Evolutionary conservation across 2,888 invertebrate genomes (phyloP).

Genomic region (Chaitophorus viminalis): DNA sequence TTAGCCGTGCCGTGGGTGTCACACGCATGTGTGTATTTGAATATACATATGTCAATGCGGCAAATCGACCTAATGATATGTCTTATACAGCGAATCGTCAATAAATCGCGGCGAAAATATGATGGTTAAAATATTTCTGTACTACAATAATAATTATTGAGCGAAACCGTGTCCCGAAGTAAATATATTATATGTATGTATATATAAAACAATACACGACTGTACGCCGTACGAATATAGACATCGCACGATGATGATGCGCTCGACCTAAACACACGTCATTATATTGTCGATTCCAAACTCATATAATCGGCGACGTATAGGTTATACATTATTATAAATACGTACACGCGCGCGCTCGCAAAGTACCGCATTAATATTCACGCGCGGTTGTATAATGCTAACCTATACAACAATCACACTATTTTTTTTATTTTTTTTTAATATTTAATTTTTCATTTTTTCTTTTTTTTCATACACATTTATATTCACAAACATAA

Average conservation of each 20-base stretch:
- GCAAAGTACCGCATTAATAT: conserved; percentile 57
- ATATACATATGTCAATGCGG: too few species aligned
- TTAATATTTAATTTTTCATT: conserved; percentile 38
- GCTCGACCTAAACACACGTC: conserved; percentile 5
- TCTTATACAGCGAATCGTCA: neutral
- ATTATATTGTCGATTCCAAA: conserved; percentile 49
- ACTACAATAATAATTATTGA: too few species aligned
- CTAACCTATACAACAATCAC: conserved; percentile 54
- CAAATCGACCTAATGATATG: too few species aligned
- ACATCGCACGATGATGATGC: neutral
- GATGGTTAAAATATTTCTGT: too few species aligned
- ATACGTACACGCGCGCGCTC: neutral
- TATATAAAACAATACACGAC: neutral
- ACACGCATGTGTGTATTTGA: neutral
- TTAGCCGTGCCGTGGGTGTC: neutral
- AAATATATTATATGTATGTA: neutral
- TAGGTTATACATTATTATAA: neutral
- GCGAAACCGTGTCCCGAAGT: neutral
- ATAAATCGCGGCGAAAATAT: neutral
- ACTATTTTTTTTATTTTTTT: conserved; percentile 36
- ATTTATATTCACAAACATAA: conserved; percentile 57
- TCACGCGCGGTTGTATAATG: conserved; percentile 49
- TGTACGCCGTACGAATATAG: neutral
- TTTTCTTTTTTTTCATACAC: conserved; percentile 11
- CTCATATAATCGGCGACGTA: conserved; percentile 21